A percentile compares a stretch with the other conserved stretches of the same genome.
Evolutionary conservation across 2,797 vertebrate genomes (phyloP).

Genomic region (Apogon talboti): DNA sequence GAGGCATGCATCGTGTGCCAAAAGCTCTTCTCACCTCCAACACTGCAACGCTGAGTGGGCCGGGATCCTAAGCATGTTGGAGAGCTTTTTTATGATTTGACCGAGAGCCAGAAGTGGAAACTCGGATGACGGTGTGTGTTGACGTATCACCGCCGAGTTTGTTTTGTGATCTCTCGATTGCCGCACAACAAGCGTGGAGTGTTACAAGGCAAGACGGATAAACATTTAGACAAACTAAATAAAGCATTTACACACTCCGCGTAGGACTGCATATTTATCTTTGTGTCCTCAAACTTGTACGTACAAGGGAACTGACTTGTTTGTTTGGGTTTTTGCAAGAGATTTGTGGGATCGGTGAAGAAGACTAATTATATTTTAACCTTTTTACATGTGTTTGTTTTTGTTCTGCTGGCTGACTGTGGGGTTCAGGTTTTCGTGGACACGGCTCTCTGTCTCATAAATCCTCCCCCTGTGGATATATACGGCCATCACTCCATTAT

Average conservation of each 20-base stretch:
- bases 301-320: conserved; percentile 68
- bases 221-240: conserved; percentile 86
- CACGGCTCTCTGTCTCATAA: conserved; percentile 30
- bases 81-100: conserved; percentile 53
- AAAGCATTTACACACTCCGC: conserved; percentile 68
- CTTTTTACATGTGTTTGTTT: conserved; percentile 76
- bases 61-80: conserved; percentile 32
- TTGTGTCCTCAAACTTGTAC: conserved; percentile 61
- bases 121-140: conserved; percentile 58
- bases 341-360: conserved; percentile 67
- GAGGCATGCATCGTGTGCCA: conserved; percentile 37
- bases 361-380: conserved; percentile 73
- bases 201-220: conserved; percentile 77
- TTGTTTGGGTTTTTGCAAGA: conserved; percentile 71
- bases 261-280: conserved; percentile 73
- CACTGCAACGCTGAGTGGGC: conserved; percentile 17
- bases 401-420: conserved; percentile 49
- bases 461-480: conserved; percentile 7
- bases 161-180: conserved; percentile 71
- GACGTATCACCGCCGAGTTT: conserved; percentile 68
- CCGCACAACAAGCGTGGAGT: conserved; percentile 72
- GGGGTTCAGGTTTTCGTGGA: conserved; percentile 32
- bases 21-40: conserved; percentile 50
- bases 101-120: conserved; percentile 66
- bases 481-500: conserved; percentile 33